Evolutionary conservation across 2,797 vertebrate genomes (phyloP).

Genomic region (Gadopsis marmoratus): DNA sequence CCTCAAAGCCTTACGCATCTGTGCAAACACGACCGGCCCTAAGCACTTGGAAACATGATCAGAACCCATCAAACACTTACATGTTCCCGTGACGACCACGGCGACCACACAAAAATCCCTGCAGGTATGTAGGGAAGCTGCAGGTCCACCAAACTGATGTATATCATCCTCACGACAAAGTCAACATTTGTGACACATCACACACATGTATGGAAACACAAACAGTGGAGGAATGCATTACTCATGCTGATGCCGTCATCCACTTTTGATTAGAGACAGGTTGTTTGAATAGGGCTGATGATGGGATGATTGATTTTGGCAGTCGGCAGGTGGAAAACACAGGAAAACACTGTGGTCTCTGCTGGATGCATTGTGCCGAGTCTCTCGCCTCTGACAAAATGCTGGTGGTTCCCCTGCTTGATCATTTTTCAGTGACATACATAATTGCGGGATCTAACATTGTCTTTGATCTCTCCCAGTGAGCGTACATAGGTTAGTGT

Average conservation of each 20-base stretch:
- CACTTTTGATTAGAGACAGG: conserved; percentile 50
- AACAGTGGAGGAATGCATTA: conserved; percentile 58
- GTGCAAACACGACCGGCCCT: conserved; percentile 71
- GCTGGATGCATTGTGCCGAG: conserved; percentile 10
- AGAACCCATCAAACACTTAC: conserved; percentile 53
- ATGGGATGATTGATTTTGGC: conserved; percentile 66
- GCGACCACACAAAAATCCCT: conserved; percentile 35
- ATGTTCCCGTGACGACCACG: conserved; percentile 39
- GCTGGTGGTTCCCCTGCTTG: conserved; percentile 28
- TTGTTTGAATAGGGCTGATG: conserved; percentile 65
- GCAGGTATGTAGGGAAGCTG: conserved; percentile 48
- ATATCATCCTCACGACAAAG: conserved; percentile 44
- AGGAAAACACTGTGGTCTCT: conserved; percentile 32
- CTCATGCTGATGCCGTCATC: conserved; percentile 38
- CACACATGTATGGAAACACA: conserved; percentile 46
- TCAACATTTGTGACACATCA: conserved; percentile 41
- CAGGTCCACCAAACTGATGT: conserved; percentile 24
- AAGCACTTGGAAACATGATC: conserved; percentile 59
- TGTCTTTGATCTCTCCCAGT: conserved; percentile 22
- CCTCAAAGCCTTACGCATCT: conserved; percentile 68
- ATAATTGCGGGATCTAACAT: conserved; percentile 24
- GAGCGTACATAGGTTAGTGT: neutral
- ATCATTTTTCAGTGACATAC: conserved; percentile 10
- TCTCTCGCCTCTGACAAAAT: conserved; percentile 22
- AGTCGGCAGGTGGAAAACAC: conserved; percentile 61